Conservation (phyloP, 2,113 vertebrate species). For the Thinocorus orbignyianus region DNA sequence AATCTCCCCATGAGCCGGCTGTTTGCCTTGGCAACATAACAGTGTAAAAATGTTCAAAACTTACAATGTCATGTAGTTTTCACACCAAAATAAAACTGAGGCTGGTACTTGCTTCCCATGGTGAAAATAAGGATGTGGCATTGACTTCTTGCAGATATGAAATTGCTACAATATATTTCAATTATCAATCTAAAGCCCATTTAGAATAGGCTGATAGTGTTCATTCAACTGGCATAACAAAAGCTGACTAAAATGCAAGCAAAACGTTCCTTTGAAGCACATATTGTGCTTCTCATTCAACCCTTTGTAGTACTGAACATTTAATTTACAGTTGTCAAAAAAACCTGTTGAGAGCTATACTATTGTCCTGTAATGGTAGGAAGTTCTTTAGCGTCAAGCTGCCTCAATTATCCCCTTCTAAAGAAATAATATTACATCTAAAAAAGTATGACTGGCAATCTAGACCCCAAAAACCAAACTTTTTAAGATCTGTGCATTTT, state of each 20-base stretch:
- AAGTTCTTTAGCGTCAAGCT: background rate
- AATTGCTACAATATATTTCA: slow-evolving; percentile 6
- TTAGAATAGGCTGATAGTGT: background rate
- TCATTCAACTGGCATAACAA: slow-evolving; percentile 10
- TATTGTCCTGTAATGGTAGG: background rate
- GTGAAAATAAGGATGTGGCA: slow-evolving; percentile 20
- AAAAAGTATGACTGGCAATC: background rate
- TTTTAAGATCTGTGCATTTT: background rate
- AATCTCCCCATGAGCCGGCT: background rate
- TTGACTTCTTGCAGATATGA: background rate
- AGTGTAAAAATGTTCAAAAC: background rate
- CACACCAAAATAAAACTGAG: background rate
- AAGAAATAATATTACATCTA: background rate
- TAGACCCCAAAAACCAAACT: background rate
- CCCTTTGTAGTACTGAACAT: background rate
- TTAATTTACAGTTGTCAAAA: background rate
- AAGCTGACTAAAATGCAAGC: background rate
- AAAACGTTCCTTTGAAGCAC: background rate
- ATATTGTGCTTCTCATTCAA: background rate
- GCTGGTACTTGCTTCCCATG: background rate
- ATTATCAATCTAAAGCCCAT: slow-evolving; percentile 12
- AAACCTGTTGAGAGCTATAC: background rate
- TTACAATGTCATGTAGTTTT: background rate
- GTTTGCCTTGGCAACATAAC: background rate
- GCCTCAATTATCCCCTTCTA: background rate